Evolutionary conservation across 1,140 invertebrate genomes (phyloP).

Genomic region (Cotesia chilonis): DNA sequence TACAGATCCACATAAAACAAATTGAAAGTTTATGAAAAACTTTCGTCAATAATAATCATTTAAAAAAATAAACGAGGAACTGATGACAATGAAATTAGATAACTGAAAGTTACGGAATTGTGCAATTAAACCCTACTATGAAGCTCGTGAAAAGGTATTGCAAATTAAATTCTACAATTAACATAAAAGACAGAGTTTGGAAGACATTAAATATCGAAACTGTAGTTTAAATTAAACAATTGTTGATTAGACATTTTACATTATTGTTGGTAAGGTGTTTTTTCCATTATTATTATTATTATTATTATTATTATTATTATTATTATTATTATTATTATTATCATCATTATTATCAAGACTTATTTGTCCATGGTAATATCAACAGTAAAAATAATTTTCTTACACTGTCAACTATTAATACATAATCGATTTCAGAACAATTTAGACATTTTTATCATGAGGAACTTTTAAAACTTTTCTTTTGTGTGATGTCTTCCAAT

Average conservation of each 20-base stretch:
- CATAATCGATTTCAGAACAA: too few species aligned
- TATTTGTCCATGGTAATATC: too few species aligned
- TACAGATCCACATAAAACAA: conserved; percentile 30
- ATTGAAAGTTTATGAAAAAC: not conserved
- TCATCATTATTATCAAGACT: not conserved
- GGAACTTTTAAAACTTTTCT: not conserved
- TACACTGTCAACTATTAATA: too few species aligned
- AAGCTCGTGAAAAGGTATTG: conserved; percentile 30
- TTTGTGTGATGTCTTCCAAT: conserved; percentile 11
- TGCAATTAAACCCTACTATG: conserved; percentile 36
- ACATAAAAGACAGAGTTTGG: conserved; percentile 7
- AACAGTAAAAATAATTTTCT: too few species aligned
- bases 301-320: too few species aligned
- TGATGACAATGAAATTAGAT: conserved; percentile 1
- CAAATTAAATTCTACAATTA: not conserved
- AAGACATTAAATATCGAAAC: not conserved
- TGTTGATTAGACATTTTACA: not conserved
- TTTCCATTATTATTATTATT: not conserved
- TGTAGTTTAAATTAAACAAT: not conserved
- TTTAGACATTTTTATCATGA: not conserved
- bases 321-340: not conserved
- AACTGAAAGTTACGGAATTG: conserved; percentile 32
- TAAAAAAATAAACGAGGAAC: not conserved
- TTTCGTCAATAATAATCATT: conserved; percentile 18
- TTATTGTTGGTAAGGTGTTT: conserved; percentile 1